Conservation (phyloP, 2,113 vertebrate species). For the Pangasianodon hypophthalmus region DNA sequence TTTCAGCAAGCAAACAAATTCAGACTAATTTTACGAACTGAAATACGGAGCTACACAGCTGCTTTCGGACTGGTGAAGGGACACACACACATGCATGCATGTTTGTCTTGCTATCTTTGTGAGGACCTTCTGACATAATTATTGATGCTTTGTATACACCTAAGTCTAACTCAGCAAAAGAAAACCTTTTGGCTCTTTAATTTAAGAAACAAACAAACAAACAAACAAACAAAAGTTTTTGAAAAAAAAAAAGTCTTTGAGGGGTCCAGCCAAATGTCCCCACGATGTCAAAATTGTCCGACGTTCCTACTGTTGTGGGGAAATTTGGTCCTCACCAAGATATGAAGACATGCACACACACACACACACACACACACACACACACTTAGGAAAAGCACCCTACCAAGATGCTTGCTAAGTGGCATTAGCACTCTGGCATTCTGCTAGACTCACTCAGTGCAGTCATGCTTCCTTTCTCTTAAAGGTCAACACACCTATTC, state of each 20-base stretch:
- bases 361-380: not conserved
- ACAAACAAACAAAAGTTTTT: not conserved
- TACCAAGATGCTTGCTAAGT: constrained; percentile 41
- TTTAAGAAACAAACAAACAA: not conserved
- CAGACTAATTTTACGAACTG: not conserved
- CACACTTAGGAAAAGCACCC: constrained; percentile 41
- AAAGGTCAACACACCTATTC: constrained; percentile 85
- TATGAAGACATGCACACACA: not conserved
- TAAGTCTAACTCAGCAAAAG: not conserved
- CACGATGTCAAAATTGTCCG: not conserved
- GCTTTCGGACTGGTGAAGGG: not conserved
- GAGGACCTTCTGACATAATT: not conserved
- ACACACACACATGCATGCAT: not conserved
- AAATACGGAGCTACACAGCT: not conserved
- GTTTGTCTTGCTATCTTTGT: not conserved
- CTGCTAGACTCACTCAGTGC: constrained; percentile 76
- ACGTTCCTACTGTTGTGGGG: not conserved
- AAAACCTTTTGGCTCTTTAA: not conserved
- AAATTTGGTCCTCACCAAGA: not conserved
- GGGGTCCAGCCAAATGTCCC: not conserved
- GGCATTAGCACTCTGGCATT: constrained; percentile 66
- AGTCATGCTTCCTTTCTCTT: constrained; percentile 78
- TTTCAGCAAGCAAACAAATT: not conserved
- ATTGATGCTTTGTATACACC: not conserved
- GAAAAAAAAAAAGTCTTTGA: not conserved